Conservation (phyloP, 2,888 invertebrate genomes). For the Cancer borealis region DNA sequence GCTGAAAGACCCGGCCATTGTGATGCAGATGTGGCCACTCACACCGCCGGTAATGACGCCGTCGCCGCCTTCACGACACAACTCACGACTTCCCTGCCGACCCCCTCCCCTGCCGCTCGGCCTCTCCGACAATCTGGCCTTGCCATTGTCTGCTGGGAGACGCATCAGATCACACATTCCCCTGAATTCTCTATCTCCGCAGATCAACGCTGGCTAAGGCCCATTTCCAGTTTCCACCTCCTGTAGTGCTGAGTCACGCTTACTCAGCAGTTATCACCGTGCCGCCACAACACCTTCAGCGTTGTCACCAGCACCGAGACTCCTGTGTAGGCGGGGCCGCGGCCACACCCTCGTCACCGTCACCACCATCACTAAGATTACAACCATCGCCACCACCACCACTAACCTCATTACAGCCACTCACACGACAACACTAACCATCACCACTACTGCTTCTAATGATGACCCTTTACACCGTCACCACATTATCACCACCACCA, state of each 20-base stretch:
- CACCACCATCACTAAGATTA: neutral
- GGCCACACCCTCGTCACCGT: conserved; percentile 9
- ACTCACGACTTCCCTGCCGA: conserved; percentile 41
- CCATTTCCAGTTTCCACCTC: neutral
- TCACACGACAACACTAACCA: neutral
- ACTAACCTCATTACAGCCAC: neutral
- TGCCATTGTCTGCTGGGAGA: conserved; percentile 46
- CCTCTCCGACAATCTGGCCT: conserved; percentile 41
- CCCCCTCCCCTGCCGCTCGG: conserved; percentile 6
- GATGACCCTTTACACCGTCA: neutral
- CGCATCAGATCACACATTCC: conserved; percentile 44
- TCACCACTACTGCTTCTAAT: neutral
- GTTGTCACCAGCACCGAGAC: neutral
- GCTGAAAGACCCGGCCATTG: conserved; percentile 52
- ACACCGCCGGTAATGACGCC: conserved; percentile 55
- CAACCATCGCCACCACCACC: neutral
- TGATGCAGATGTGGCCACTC: conserved; percentile 55
- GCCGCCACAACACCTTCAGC: neutral
- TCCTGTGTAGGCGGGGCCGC: neutral
- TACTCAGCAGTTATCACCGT: conserved; percentile 17
- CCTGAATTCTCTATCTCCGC: conserved; percentile 35
- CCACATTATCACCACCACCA: neutral
- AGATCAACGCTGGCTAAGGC: conserved; percentile 31
- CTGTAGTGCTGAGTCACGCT: conserved; percentile 34
- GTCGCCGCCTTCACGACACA: conserved; percentile 49